Conservation (phyloP, 2,888 invertebrate species). For the Apamea sordens region DNA sequence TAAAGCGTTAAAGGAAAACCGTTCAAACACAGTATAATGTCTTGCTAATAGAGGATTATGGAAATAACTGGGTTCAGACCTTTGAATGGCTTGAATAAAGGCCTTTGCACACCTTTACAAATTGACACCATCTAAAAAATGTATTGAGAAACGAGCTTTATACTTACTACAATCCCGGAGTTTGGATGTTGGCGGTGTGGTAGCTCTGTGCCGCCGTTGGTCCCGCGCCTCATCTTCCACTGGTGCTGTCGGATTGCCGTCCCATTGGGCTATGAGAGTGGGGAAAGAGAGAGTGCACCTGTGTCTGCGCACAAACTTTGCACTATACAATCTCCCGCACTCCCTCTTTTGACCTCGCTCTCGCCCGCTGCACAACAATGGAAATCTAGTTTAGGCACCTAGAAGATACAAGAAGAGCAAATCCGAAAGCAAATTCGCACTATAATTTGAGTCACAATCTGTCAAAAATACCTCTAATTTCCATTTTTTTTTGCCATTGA, state of each 20-base stretch:
- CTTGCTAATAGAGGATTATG: slow-evolving; percentile 52
- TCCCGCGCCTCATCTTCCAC: background rate
- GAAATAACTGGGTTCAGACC: slow-evolving; percentile 34
- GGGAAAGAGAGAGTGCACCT: background rate
- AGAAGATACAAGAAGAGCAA: background rate
- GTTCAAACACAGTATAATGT: slow-evolving; percentile 35
- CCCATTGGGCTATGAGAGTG: background rate
- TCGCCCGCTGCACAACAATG: background rate
- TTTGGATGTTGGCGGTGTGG: background rate
- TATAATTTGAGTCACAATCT: background rate
- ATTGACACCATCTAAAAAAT: background rate
- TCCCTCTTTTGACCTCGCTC: background rate
- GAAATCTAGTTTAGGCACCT: background rate
- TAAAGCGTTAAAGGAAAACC: slow-evolving; percentile 29
- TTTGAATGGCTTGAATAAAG: slow-evolving; percentile 15
- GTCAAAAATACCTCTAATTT: background rate
- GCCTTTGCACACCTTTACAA: background rate
- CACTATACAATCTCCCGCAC: too few relatives aligned
- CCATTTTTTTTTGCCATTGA: background rate
- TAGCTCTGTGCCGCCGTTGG: background rate
- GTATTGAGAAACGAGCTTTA: background rate
- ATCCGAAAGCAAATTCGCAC: background rate
- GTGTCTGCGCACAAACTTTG: too few relatives aligned
- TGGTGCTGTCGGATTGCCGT: background rate
- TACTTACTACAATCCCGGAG: background rate